These are phyloP conservation scores for Gonocerus acuteangulatus DNA, from an alignment of 2,888 invertebrate species.

Conservation along the genomic window DNA sequence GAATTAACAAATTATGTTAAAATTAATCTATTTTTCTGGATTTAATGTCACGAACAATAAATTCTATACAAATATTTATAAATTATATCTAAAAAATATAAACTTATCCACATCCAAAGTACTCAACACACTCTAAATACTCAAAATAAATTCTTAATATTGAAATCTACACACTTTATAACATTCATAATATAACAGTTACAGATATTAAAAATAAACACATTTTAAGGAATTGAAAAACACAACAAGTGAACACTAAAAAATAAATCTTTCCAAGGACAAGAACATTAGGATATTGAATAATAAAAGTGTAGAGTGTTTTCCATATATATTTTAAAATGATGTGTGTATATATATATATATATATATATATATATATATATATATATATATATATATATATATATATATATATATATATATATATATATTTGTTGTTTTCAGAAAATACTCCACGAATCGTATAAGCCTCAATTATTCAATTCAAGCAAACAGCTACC, in stretches of 20 bases:
- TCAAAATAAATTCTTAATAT: constrained; percentile 11
- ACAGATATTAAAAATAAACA: constrained; percentile 10
- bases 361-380: background rate
- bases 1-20: no score
- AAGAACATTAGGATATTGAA: background rate
- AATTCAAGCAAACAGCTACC: no score
- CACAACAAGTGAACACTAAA: background rate
- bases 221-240: background rate
- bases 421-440: no score
- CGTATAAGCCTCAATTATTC: no score
- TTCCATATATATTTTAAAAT: background rate
- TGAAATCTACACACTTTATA: background rate
- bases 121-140: constrained; percentile 16
- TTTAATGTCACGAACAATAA: background rate
- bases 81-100: constrained; percentile 21
- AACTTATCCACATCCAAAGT: constrained; percentile 13
- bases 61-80: constrained; percentile 11
- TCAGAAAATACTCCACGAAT: no score
- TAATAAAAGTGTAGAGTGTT: background rate
- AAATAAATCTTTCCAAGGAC: background rate
- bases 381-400: background rate
- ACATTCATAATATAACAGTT: constrained; percentile 2
- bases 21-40: no score
- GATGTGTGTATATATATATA: background rate
- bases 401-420: background rate